Percentiles rank a stretch among this genome's conserved stretches.
Evolutionary conservation across 2,113 vertebrate genomes (phyloP).

Genomic region (Phrynosoma platyrhinos): DNA sequence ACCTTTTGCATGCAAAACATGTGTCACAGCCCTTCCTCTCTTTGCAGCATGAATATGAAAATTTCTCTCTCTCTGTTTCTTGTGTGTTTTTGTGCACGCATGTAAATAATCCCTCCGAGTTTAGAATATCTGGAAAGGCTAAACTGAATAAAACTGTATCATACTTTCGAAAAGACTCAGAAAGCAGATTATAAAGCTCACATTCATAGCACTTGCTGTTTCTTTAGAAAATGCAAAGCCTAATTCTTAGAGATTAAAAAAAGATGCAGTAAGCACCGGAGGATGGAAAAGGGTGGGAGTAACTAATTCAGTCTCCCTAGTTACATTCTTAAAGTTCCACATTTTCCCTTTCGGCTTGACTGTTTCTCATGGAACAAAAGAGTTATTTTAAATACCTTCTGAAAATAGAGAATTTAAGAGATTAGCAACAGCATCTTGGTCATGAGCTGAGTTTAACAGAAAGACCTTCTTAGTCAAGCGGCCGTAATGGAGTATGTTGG

Average conservation of each 20-base stretch:
- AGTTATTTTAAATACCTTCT: conserved; percentile 62
- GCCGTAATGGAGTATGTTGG: not conserved
- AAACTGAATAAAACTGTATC: conserved; percentile 7
- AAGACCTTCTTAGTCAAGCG: not conserved
- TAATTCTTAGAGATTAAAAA: conserved; percentile 42
- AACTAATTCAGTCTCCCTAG: conserved; percentile 58
- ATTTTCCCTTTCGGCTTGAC: conserved; percentile 53
- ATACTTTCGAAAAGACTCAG: conserved; percentile 6
- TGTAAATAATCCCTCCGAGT: not conserved
- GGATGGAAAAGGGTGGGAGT: conserved; percentile 57
- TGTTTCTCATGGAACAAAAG: conserved; percentile 61
- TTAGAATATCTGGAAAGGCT: not conserved
- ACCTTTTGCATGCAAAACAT: too few species aligned
- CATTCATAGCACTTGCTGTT: not conserved
- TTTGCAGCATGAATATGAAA: not conserved
- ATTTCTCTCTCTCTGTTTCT: too few species aligned
- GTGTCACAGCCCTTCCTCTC: not conserved
- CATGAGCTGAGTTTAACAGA: conserved; percentile 39
- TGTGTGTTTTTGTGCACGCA: not conserved
- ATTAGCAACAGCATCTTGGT: conserved; percentile 54
- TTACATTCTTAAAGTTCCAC: conserved; percentile 61
- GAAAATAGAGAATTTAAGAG: conserved; percentile 55
- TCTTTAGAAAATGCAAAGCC: conserved; percentile 40
- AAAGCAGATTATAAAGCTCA: conserved; percentile 14
- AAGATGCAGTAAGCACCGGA: conserved; percentile 32